Conservation (phyloP, 2,113 vertebrate species). For the Girardinichthys multiradiatus region DNA sequence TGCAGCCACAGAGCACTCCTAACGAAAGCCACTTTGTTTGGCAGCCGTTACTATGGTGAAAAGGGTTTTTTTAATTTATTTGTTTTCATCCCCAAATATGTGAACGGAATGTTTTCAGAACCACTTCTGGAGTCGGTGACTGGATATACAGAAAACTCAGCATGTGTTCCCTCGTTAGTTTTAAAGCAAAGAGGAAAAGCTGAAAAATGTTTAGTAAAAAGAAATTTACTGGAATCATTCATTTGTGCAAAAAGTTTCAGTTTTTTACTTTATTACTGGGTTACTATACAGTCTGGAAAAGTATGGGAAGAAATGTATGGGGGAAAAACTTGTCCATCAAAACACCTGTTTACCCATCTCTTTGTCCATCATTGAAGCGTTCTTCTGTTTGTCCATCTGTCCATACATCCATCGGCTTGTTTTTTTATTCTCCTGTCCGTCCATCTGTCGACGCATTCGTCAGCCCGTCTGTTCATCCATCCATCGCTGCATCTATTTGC, state of each 20-base stretch:
- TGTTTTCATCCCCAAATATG: constrained; percentile 27
- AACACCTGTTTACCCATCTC: no score
- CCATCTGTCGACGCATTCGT: not conserved
- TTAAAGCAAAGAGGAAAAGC: not conserved
- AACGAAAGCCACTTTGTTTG: constrained; percentile 63
- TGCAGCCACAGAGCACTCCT: constrained; percentile 26
- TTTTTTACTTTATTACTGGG: no score
- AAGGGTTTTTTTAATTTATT: not conserved
- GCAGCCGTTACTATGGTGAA: constrained; percentile 38
- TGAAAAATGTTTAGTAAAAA: not conserved
- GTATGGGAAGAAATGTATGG: not conserved
- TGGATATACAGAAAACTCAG: constrained; percentile 22
- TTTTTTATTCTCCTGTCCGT: no score
- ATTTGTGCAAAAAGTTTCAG: no score
- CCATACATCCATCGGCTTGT: not conserved
- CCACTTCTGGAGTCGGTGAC: not conserved
- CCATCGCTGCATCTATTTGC: not conserved
- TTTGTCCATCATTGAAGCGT: not conserved
- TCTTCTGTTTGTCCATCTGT: not conserved
- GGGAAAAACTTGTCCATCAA: not conserved
- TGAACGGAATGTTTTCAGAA: constrained; percentile 44
- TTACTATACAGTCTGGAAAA: not conserved
- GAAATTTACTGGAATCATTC: not conserved
- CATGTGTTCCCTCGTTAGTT: constrained; percentile 3
- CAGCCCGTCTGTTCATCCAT: not conserved